Evolutionary conservation across 1,140 invertebrate genomes (phyloP), one percentile per base, ranked within the genome.

Genomic region (Rhagoletis pomonella): DNA sequence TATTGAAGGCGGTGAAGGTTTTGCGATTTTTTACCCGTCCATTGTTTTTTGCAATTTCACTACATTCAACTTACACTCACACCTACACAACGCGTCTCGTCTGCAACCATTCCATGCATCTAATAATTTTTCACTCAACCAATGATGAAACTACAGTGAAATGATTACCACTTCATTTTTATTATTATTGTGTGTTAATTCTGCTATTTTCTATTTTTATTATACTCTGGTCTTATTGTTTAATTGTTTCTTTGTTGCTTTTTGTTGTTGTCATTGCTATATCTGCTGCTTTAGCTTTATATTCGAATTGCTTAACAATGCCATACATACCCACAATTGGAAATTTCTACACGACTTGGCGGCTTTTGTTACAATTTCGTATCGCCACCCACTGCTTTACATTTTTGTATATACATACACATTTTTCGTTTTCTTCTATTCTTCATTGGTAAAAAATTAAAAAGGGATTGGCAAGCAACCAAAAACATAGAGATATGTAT

Each of bases 1-100:
- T 85, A 85, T 85, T 85, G 84, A 85, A 62, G 58, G 59, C 84
- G 58, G 29, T 62, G 58, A 85, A 85, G 84, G 84, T 85, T 85
- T 85, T 85, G 5, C 84, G 5, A n/a, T 59, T 85, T 62, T 29
- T 85, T 85, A n/a, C 12, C 29, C 29, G 58, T 58, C 50, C 58
- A 19, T 59, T 58, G 50, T 85, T 85, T 42, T 84, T 59, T 58
- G 29, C 47, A 85, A 85, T 55, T 85, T 58, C 44, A 39, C 42
- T 73, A 39, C 42, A 1, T 73, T 4, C 4, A 42, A 14, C 67
- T 47, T 73, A 62, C 6, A 2, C n/a, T n/a, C 2, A 73, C 67
- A 73, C 42, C 3, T 73, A 73, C 42, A 73, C 67, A 73, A 44
- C 10, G 3, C 42, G 44, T 81, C 47, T 81, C 29, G 42, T 81